phyloP scores from a whole-genome alignment of 1,140 invertebrate genomes.

The Planococcus citri region DNA sequence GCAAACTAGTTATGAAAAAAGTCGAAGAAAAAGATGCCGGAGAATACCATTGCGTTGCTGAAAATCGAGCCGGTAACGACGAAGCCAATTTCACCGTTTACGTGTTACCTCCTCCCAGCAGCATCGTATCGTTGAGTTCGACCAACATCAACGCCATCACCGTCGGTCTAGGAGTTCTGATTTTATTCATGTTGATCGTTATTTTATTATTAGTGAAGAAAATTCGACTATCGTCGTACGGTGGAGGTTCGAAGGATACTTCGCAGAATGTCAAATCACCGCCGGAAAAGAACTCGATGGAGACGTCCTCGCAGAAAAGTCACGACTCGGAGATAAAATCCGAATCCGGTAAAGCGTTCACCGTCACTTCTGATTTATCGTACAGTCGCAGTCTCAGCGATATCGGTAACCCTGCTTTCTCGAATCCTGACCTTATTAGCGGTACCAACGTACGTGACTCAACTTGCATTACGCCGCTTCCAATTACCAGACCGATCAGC shows the following conservation, averaged over 20 bases:
- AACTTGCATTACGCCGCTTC: not conserved
- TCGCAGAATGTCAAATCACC: not conserved
- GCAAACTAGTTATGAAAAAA: conserved; percentile 68
- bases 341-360: conserved; percentile 13
- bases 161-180: conserved; percentile 64
- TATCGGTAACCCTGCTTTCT: conserved; percentile 9
- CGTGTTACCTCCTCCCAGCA: conserved; percentile 58
- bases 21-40: conserved; percentile 75
- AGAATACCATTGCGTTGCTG: conserved; percentile 80
- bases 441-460: conserved; percentile 5
- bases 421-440: conserved; percentile 9
- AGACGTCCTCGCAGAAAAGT: conserved; percentile 12
- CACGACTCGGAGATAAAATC: conserved; percentile 13
- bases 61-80: conserved; percentile 73
- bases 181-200: conserved; percentile 59
- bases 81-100: conserved; percentile 81
- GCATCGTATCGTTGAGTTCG: conserved; percentile 63
- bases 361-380: conserved; percentile 6
- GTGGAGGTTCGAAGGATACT: not conserved
- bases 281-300: not conserved
- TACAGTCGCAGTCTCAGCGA: conserved; percentile 9
- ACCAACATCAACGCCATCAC: conserved; percentile 75
- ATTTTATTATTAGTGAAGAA: conserved; percentile 52
- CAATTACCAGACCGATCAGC: conserved; percentile 1
- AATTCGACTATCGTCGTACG: conserved; percentile 15